Evolutionary conservation across 2,797 vertebrate genomes (phyloP).

Genomic region (Poecilia velifera): DNA sequence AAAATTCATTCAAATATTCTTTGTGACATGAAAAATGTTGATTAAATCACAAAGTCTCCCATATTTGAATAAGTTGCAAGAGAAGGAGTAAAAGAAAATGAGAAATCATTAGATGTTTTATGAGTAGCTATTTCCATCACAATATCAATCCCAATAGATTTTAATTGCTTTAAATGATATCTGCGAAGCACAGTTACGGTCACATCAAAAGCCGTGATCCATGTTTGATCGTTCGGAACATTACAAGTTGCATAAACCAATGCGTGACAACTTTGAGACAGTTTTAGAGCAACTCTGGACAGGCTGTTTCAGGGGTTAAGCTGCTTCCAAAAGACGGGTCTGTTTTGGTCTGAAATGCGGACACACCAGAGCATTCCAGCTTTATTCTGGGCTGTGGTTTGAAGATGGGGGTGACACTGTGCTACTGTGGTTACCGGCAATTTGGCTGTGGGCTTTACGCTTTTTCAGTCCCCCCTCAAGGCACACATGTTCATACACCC

Average conservation of each 20-base stretch:
- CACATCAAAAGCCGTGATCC: not conserved
- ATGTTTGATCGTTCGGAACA: conserved; percentile 19
- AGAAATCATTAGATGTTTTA: not conserved
- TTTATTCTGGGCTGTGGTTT: conserved; percentile 76
- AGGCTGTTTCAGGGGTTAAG: conserved; percentile 49
- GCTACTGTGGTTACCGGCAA: conserved; percentile 64
- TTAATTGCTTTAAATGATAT: not conserved
- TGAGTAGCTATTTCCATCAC: not conserved
- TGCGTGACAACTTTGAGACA: conserved; percentile 22
- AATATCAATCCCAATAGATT: conserved; percentile 2
- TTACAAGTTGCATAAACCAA: conserved; percentile 10
- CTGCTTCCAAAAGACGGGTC: conserved; percentile 49
- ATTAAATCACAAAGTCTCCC: not conserved
- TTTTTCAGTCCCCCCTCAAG: conserved; percentile 64
- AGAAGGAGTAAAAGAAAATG: not conserved
- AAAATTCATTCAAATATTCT: not conserved
- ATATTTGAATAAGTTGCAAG: not conserved
- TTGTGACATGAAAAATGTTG: not conserved
- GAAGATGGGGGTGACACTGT: conserved; percentile 68
- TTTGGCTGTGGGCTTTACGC: conserved; percentile 69
- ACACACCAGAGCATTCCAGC: conserved; percentile 71
- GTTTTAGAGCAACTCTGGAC: conserved; percentile 43
- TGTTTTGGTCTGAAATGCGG: conserved; percentile 50
- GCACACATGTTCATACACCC: conserved; percentile 31
- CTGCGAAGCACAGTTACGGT: not conserved